These are phyloP conservation scores for Campoplex capitator DNA, from an alignment of 2,888 invertebrate genomes.

Conservation along the genomic window DNA sequence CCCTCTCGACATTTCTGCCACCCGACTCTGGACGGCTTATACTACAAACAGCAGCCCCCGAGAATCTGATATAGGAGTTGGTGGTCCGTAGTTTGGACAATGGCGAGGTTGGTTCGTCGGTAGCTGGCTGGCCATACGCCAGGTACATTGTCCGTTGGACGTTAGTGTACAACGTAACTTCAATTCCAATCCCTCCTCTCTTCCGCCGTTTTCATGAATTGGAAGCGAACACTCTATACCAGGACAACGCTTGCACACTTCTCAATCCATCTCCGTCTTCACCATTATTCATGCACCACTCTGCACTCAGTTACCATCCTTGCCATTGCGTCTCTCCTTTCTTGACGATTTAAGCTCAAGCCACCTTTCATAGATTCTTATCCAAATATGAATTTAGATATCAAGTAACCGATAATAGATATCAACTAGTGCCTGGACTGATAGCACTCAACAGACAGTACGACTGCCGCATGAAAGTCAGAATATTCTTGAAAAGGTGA, in stretches of 20 bases:
- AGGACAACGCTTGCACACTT: constrained; percentile 17
- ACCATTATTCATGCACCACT: constrained; percentile 12
- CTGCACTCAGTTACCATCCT: constrained; percentile 6
- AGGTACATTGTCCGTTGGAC: constrained; percentile 79
- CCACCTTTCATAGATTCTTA: constrained; percentile 8
- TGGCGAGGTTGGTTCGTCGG: constrained; percentile 79
- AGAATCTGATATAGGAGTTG: constrained; percentile 74
- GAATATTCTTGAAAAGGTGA: too few relatives aligned
- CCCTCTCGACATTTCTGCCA: constrained; percentile 69
- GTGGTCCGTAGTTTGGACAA: constrained; percentile 76
- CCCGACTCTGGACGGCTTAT: constrained; percentile 71
- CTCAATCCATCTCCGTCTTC: constrained; percentile 22
- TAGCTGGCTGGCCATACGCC: constrained; percentile 77
- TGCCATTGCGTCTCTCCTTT: constrained; percentile 2
- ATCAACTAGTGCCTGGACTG: constrained; percentile 69
- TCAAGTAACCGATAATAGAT: constrained; percentile 75
- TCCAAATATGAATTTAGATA: constrained; percentile 69
- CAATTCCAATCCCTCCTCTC: constrained; percentile 50
- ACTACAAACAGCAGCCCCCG: constrained; percentile 61
- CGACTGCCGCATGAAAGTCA: too few relatives aligned
- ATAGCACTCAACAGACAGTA: neutral
- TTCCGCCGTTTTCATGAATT: constrained; percentile 36
- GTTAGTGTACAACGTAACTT: constrained; percentile 77
- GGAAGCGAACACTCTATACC: constrained; percentile 46
- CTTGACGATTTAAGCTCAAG: constrained; percentile 34